Conservation (phyloP, 2,888 invertebrate genomes). For the Eupithecia insigniata region DNA sequence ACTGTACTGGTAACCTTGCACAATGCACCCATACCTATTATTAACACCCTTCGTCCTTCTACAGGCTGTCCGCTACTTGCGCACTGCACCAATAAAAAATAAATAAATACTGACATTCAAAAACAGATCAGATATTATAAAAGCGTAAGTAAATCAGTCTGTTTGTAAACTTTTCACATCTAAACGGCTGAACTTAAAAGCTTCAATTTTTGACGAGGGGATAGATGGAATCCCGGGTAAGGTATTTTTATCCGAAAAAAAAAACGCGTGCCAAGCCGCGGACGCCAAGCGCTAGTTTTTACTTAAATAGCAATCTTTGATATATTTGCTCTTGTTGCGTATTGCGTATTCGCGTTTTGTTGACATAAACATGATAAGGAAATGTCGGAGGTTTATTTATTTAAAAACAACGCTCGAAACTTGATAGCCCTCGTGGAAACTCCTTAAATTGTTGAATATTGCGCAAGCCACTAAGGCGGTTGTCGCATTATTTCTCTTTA, state of each 20-base stretch:
- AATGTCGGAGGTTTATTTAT: constrained; percentile 53
- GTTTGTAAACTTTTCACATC: no score
- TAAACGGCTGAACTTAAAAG: neutral
- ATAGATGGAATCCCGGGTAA: neutral
- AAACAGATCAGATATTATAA: neutral
- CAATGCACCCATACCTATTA: constrained; percentile 55
- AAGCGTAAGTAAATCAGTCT: neutral
- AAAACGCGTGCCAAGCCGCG: neutral
- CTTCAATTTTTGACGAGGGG: neutral
- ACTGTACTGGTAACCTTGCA: constrained; percentile 74
- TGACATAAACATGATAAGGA: constrained; percentile 56
- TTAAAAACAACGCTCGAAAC: constrained; percentile 56
- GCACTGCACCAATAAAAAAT: neutral
- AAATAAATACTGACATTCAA: neutral
- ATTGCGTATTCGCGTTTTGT: constrained; percentile 39
- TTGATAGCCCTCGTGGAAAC: constrained; percentile 55
- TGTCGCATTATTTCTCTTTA: constrained; percentile 50
- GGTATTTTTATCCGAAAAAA: neutral
- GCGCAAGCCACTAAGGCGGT: constrained; percentile 51
- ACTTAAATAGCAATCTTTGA: neutral
- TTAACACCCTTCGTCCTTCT: constrained; percentile 50
- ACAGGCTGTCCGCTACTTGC: constrained; percentile 11
- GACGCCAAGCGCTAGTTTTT: neutral
- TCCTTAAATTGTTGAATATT: constrained; percentile 60
- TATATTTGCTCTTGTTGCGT: constrained; percentile 40